phyloP scores from a whole-genome alignment of 2,113 vertebrate genomes.

The Taurulus bubalis region DNA sequence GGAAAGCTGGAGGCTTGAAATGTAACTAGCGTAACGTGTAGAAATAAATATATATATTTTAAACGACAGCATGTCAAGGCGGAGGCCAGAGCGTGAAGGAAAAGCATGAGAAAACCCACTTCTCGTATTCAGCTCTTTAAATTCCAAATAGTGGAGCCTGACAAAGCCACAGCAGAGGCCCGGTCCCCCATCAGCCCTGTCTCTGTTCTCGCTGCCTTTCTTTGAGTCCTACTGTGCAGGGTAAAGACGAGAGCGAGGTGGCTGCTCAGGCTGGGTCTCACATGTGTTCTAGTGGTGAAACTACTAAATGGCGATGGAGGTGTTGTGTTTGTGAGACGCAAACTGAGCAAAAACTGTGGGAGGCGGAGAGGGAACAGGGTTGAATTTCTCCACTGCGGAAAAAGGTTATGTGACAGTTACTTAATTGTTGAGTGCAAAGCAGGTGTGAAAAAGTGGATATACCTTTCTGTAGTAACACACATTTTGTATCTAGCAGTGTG shows the following conservation, averaged over 20 bases:
- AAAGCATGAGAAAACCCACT: not conserved
- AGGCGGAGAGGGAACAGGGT: not conserved
- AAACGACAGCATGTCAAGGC: not conserved
- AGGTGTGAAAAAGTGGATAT: not conserved
- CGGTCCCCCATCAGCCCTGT: slow-evolving; percentile 12
- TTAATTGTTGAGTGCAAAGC: not conserved
- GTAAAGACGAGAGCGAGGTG: slow-evolving; percentile 54
- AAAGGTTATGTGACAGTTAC: not conserved
- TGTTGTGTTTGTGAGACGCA: not conserved
- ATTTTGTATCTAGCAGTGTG: too few relatives aligned
- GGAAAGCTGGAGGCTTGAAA: slow-evolving; percentile 40
- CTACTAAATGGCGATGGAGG: slow-evolving; percentile 80
- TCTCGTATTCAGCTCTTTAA: slow-evolving; percentile 20
- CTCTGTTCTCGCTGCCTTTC: slow-evolving; percentile 65
- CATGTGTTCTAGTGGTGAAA: slow-evolving; percentile 78
- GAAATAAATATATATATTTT: not conserved
- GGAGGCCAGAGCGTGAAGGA: not conserved
- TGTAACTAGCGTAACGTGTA: not conserved
- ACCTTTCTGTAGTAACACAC: not conserved
- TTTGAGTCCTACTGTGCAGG: slow-evolving; percentile 71
- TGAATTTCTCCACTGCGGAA: not conserved
- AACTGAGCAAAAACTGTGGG: not conserved
- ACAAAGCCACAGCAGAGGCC: slow-evolving; percentile 31
- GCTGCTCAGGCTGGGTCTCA: slow-evolving; percentile 58
- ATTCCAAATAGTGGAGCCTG: slow-evolving; percentile 36